Base-by-base conservation (phyloP, 2,888 invertebrate genomes). In the Brenthis daphne region DNA sequence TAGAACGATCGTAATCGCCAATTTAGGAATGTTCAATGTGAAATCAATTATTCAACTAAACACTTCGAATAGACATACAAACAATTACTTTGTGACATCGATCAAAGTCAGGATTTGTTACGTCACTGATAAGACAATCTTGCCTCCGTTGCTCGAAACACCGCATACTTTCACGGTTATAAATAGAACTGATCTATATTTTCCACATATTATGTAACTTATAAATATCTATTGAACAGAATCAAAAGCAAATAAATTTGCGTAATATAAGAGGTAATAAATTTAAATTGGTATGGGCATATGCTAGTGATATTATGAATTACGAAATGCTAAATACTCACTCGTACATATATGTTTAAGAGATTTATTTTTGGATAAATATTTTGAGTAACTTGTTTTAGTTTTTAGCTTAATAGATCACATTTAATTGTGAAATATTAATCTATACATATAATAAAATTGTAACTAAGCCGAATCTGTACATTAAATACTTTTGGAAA, bases 61-160 rank as follows among this genome's bases (percentile, higher is more conserved):
- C 56, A 63, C 63, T 63, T 63, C 43, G 33, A 63, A 54, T 29
- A 67, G 63, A 67, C 37, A 70, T 60, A 65, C 47, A 56, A 70
- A 72, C 70, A 72, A 72, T 70, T 64, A 68, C 54, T 67, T 70
- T 48, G 60, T 71, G 64, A 69, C 60, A 73, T 73, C 71, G 67
- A 73, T 73, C 73, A 73, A 69, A 68, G 67, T 73, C 71, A 71
- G 69, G 67, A 64, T 53, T 64, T 60, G 51, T 71, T 69, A 65
- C 60, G 60, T 68, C 68, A 70, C 47, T 67, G 68, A 64, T 67
- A 68, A 64, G 60, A 64, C 60, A 64, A 54, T 66, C 64, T 65
- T 50, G 67, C 65, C 61, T 37, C 50, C 51, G 56, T 63, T 29
- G 20, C 8, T 53, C 53, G 56, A 51, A 66, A 60, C 55, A 24